Evolutionary conservation across 2,113 vertebrate species (phyloP), one percentile per base, ranked within the genome.

Genomic region (Pelvicachromis taeniatus): DNA sequence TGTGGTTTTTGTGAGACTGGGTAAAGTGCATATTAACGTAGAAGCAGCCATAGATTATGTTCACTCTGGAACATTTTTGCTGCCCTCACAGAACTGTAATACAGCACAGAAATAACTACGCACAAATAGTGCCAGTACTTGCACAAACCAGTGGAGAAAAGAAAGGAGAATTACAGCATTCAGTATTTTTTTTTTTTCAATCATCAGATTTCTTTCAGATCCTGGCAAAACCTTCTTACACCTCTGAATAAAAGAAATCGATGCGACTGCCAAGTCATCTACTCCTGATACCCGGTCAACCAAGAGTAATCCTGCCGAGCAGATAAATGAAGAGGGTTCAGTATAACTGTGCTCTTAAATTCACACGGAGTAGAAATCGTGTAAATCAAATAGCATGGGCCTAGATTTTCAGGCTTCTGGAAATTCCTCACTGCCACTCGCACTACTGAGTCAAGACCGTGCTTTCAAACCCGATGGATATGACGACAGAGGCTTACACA

Each of bases 401-500:
- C 29, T 29, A 19, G 13, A 87, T 40, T 21, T 65, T 19, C 42
- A 50, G 38, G 35, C 78, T 85, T 61, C 26, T 56, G 52, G 50
- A 86, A 93, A 83, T 90, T 84, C 82, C 54, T 91, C 82, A 26
- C 63, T 65, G 79, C 81, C 77, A 68, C 53, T 82, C 80, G 21
- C 7, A 45, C 55, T 4, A 21, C 80, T 45, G 80, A 86, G 85
- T 85, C 84, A 73, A 70, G 73, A 21, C 1, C 82, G 6, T 52
- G 80, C 45, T 87, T 85, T 86, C 81, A 80, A 80, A 85, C 10
- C 53, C 10, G 45, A 59, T 83, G 70, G 77, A 89, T 56, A 59
- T 80, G 73, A 85, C 29, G 45, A 85, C 82, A 83, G 83, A 70
- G 77, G 86, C 83, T 91, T 90, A 86, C 40, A 82, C 87, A 65